Evolutionary conservation across 2,113 vertebrate species (phyloP).

Genomic region (Cyanoderma ruficeps): DNA sequence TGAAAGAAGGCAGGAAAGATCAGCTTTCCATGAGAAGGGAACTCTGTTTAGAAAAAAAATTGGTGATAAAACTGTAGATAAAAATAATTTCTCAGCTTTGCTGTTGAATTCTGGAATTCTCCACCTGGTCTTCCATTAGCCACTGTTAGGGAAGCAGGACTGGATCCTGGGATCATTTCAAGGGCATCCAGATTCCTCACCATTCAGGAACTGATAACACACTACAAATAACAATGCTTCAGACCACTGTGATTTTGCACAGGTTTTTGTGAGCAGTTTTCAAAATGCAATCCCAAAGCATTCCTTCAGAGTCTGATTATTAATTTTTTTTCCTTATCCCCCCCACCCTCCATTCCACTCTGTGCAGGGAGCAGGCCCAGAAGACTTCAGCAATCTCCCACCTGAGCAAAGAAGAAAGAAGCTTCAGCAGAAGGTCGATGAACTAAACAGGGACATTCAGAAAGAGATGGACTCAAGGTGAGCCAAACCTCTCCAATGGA

Average conservation of each 20-base stretch:
- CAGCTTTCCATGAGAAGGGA: neutral
- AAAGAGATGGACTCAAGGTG: constrained; percentile 97
- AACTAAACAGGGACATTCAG: constrained; percentile 92
- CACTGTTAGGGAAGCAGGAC: neutral
- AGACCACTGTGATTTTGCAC: neutral
- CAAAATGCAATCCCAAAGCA: neutral
- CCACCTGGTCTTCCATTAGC: neutral
- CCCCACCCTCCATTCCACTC: neutral
- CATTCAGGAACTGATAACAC: neutral
- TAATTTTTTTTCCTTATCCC: neutral
- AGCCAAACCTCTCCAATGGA: fast-evolving
- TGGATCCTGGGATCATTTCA: neutral
- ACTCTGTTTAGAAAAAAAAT: neutral
- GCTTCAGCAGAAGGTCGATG: constrained; percentile 93
- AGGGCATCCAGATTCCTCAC: neutral
- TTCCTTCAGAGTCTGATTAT: neutral
- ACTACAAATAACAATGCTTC: constrained; percentile 11
- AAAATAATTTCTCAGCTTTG: neutral
- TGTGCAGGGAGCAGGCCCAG: constrained; percentile 89
- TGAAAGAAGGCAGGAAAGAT: neutral
- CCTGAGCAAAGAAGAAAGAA: constrained; percentile 97
- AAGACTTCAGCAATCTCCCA: constrained; percentile 97
- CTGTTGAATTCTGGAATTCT: neutral
- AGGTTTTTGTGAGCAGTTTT: neutral
- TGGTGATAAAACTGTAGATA: neutral